Base-by-base conservation (phyloP, 1,140 invertebrate species). In the Drosophila nebulosa region DNA sequence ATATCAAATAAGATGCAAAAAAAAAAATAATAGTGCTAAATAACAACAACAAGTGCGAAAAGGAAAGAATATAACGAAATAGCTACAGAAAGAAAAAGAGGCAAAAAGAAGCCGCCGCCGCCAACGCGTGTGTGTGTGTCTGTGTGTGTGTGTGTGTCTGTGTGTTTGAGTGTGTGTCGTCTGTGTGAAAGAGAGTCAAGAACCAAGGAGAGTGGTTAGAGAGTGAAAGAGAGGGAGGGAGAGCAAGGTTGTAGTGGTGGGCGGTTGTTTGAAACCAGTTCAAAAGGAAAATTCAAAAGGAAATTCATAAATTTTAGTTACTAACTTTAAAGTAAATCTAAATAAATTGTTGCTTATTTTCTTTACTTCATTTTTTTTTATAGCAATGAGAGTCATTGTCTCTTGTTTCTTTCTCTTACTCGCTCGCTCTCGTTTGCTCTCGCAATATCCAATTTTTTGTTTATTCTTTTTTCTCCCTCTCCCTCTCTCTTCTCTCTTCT, bases 51-150 rank as follows among this genome's bases (percentile, higher is more conserved):
- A 58, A 58, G 30, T 63, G 18, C 27, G 9, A 53, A 53, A 62
- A 42, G 16, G 35, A 18, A 39, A 50, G 18, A 18, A 61, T n/a
- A 22, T 7, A 14, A 27, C 12, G 30, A 32, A 32, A 32, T 24
- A 24, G 24, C 24, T 24, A 24, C 24, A 24, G 24, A n/a, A 27
- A 32, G 12, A 32, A 32, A 32, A 3, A 32, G 30, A 32, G 30
- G 30, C 30, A 16, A 18, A 80, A 85, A 85, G 78, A 85, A 86
- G 78, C 81, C 81, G 78, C 79, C 81, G 78, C 79, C 70, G 70
- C 74, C 61, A 50, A 39, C 30, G 61, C 57, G 42, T 56, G 10
- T 32, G 30, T 4, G 62, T 51, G 63, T 36, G 26, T 57, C 36
- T 42, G 36, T 42, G 36, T 42, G n/a, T 26, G n/a, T 26, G 26